phyloP scores from a whole-genome alignment of 2,888 invertebrate genomes.

The Tupiocoris notatus region DNA sequence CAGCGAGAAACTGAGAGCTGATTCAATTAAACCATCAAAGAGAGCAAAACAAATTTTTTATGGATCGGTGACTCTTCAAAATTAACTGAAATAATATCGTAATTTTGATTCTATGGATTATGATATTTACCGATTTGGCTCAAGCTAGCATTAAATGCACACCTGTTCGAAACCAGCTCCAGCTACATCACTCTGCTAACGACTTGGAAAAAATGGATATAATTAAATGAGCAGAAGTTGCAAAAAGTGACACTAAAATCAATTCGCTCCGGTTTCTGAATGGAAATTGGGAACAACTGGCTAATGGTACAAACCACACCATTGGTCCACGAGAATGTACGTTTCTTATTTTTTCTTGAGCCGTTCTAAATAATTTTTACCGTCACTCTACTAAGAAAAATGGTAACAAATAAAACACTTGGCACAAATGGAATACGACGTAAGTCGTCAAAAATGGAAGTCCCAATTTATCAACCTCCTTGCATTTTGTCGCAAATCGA shows the following conservation, averaged over 20 bases:
- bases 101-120: no score
- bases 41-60: no score
- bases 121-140: no score
- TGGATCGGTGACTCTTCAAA: no score
- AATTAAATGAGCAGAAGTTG: background rate
- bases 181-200: background rate
- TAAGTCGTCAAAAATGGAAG: constrained; percentile 31
- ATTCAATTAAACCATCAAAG: no score
- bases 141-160: no score
- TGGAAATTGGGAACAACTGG: constrained; percentile 21
- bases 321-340: constrained; percentile 44
- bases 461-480: constrained; percentile 18
- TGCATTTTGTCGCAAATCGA: background rate
- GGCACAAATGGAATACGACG: constrained; percentile 47
- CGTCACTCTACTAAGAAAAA: constrained; percentile 44
- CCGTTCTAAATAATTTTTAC: constrained; percentile 42
- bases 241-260: background rate
- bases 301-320: constrained; percentile 43
- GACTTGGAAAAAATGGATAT: no score
- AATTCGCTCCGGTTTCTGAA: constrained; percentile 40
- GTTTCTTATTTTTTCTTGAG: constrained; percentile 40
- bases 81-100: no score
- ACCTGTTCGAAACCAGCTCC: no score
- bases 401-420: constrained; percentile 48
- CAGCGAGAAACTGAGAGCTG: no score